Conservation (phyloP, 2,113 vertebrate species). For the Lepisosteus oculatus region DNA sequence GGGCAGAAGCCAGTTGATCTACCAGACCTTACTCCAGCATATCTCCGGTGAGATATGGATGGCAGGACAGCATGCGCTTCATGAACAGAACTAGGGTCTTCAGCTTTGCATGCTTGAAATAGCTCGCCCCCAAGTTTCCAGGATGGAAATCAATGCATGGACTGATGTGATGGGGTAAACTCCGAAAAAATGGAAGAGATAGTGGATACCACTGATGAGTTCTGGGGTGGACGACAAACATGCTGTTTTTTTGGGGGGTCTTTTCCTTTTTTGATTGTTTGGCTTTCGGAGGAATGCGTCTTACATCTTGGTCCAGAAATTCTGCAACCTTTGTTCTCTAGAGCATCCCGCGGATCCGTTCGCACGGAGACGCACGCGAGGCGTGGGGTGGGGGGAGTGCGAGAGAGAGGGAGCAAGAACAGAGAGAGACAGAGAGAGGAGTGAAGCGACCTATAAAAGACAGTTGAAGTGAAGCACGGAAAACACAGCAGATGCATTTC, state of each 20-base stretch:
- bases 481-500: too few species aligned
- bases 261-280: neutral
- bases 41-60: too few species aligned
- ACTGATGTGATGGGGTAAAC: neutral
- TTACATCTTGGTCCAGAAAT: conserved; percentile 66
- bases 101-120: too few species aligned
- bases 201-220: neutral
- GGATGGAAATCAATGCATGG: neutral
- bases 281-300: conserved; percentile 20
- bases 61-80: too few species aligned
- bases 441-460: neutral
- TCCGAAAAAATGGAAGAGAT: neutral
- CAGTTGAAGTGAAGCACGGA: neutral
- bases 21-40: too few species aligned
- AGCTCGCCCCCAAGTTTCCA: neutral
- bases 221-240: neutral
- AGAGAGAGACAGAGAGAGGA: neutral
- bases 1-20: too few species aligned
- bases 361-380: conserved; percentile 12
- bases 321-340: conserved; percentile 54
- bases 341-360: conserved; percentile 21
- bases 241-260: too few species aligned
- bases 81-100: too few species aligned
- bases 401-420: neutral
- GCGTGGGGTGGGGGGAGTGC: neutral